Percentiles rank a stretch among this genome's conserved stretches.
These are phyloP conservation scores for Tangara arthus DNA, from an alignment of 2,797 vertebrate genomes.

Conservation along the genomic window DNA sequence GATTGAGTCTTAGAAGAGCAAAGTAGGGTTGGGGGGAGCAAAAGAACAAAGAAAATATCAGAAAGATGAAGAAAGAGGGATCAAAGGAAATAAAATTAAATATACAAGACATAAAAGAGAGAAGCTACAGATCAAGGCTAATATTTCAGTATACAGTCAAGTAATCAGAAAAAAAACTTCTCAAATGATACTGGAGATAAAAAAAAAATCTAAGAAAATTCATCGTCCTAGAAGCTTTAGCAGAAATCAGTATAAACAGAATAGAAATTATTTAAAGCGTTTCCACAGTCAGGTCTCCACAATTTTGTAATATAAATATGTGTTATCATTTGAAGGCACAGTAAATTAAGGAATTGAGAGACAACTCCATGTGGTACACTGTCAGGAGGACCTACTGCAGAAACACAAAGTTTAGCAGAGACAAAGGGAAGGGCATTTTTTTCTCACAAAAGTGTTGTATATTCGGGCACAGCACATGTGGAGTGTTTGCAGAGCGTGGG, in stretches of 20 bases:
- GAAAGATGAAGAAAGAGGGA: conserved; percentile 15
- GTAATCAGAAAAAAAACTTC: neutral
- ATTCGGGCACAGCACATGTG: neutral
- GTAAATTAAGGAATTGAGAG: neutral
- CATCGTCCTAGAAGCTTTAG: neutral
- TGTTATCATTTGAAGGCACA: neutral
- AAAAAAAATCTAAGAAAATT: neutral
- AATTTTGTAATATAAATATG: neutral
- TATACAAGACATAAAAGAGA: neutral
- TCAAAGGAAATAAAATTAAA: conserved; percentile 53
- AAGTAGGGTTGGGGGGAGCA: neutral
- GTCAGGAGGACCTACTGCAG: neutral
- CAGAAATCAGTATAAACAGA: neutral
- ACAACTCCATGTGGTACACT: accelerated
- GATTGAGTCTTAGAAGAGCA: conserved; percentile 3
- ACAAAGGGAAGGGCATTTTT: neutral
- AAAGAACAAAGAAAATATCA: conserved; percentile 33
- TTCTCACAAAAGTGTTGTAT: neutral
- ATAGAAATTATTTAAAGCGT: neutral
- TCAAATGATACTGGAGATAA: neutral
- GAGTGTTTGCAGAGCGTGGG: neutral
- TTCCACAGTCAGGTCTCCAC: neutral
- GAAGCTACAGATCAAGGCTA: conserved; percentile 1
- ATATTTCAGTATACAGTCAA: neutral
- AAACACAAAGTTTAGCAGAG: neutral